These are phyloP conservation scores for Pseudotriccus pelzelni DNA, from an alignment of 2,797 vertebrate genomes.

Conservation along the genomic window DNA sequence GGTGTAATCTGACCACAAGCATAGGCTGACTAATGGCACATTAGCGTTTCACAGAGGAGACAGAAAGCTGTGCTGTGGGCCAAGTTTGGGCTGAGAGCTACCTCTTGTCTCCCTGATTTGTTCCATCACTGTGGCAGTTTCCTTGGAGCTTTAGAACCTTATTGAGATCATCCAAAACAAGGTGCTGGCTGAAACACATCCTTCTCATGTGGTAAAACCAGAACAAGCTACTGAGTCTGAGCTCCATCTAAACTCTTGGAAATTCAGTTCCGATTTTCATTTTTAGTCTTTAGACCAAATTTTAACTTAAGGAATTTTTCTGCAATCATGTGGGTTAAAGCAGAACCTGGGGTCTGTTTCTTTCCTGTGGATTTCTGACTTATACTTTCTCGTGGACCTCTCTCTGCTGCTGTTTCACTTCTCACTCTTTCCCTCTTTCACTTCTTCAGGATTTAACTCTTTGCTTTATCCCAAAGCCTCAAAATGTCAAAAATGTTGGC, in stretches of 20 bases:
- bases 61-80: background rate
- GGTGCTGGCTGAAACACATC: background rate
- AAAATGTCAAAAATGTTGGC: background rate
- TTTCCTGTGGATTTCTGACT: background rate
- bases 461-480: background rate
- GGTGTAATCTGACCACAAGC: background rate
- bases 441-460: background rate
- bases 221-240: background rate
- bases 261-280: background rate
- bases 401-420: background rate
- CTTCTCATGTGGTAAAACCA: background rate
- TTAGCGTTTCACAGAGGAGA: background rate
- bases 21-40: fast-evolving
- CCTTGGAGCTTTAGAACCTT: background rate
- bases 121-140: background rate
- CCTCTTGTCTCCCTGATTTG: background rate
- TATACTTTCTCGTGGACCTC: background rate
- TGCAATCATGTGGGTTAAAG: background rate
- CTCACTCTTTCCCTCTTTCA: background rate
- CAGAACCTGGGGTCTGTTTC: background rate
- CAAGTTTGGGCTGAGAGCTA: background rate
- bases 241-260: background rate
- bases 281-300: background rate
- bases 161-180: background rate
- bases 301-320: background rate